phyloP scores from a whole-genome alignment of 2,797 vertebrate species.

The Pseudochromis fuscus region DNA sequence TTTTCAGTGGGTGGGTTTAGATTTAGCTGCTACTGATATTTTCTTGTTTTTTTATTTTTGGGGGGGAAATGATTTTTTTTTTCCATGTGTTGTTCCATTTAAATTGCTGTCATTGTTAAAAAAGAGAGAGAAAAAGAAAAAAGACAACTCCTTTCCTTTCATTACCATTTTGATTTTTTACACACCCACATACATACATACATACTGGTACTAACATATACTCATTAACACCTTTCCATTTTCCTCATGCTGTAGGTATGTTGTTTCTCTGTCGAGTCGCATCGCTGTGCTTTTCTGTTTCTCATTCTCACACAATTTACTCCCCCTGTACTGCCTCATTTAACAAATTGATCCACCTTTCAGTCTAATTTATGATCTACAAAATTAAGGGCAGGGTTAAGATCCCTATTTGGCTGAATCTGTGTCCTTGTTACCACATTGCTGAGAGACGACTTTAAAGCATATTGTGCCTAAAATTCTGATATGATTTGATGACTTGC shows the following conservation, averaged over 20 bases:
- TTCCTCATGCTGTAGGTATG: slow-evolving; percentile 68
- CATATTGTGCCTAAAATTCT: slow-evolving; percentile 55
- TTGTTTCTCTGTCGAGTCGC: slow-evolving; percentile 74
- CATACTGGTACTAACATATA: slow-evolving; percentile 68
- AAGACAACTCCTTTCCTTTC: slow-evolving; percentile 51
- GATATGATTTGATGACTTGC: slow-evolving; percentile 70
- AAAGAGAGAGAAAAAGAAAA: too few relatives aligned
- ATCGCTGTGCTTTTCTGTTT: slow-evolving; percentile 81
- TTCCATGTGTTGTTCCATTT: slow-evolving; percentile 73
- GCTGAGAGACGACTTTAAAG: slow-evolving; percentile 49
- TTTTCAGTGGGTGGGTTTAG: slow-evolving; percentile 70
- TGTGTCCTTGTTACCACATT: slow-evolving; percentile 54
- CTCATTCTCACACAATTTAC: slow-evolving; percentile 82
- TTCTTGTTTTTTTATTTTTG: slow-evolving; percentile 42
- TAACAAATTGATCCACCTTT: slow-evolving; percentile 89
- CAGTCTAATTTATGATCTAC: slow-evolving; percentile 82
- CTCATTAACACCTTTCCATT: slow-evolving; percentile 79
- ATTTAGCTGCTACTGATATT: slow-evolving; percentile 39
- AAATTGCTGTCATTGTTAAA: slow-evolving; percentile 73
- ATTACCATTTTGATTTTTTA: slow-evolving; percentile 77
- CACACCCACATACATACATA: slow-evolving; percentile 53
- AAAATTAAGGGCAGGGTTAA: slow-evolving; percentile 79
- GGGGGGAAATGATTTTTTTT: slow-evolving; percentile 62
- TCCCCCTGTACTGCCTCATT: slow-evolving; percentile 83
- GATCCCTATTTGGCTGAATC: slow-evolving; percentile 75